These are phyloP conservation scores for Papilio polytes DNA, from an alignment of 1,140 invertebrate genomes.

Conservation along the genomic window DNA sequence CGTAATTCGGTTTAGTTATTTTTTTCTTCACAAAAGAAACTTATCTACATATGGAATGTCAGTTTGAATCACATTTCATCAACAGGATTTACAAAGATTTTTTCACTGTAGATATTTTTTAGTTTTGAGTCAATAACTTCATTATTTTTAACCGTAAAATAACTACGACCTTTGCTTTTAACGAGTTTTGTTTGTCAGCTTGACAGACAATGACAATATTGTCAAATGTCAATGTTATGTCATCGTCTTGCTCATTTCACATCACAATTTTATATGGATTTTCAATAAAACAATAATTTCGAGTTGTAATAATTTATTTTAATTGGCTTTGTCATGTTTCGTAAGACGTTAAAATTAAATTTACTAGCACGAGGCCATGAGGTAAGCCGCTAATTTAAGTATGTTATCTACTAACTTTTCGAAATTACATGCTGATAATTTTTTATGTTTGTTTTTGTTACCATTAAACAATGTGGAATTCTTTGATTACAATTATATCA, in stretches of 20 bases:
- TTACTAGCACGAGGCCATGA: constrained; percentile 53
- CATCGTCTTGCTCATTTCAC: neutral
- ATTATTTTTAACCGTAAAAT: neutral
- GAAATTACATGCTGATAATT: neutral
- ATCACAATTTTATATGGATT: neutral
- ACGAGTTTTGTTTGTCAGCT: too few relatives aligned
- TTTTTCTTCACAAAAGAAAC: neutral
- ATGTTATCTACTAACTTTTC: neutral
- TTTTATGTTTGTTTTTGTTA: neutral
- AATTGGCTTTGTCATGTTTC: constrained; percentile 54
- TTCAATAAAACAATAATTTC: neutral
- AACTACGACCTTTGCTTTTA: neutral
- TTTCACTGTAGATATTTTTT: too few relatives aligned
- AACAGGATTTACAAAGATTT: too few relatives aligned
- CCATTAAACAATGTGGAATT: neutral
- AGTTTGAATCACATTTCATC: too few relatives aligned
- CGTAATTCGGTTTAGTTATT: neutral
- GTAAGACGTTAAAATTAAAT: constrained; percentile 57
- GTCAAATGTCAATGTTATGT: neutral
- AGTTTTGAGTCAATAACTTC: neutral
- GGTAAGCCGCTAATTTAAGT: constrained; percentile 47
- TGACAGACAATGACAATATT: neutral
- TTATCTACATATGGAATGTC: too few relatives aligned
- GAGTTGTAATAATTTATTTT: constrained; percentile 1
- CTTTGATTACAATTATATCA: too few relatives aligned